Percentiles rank a stretch among this genome's conserved stretches.
These are phyloP conservation scores for Cydia pomonella DNA, from an alignment of 1,140 invertebrate species.

Conservation along the genomic window DNA sequence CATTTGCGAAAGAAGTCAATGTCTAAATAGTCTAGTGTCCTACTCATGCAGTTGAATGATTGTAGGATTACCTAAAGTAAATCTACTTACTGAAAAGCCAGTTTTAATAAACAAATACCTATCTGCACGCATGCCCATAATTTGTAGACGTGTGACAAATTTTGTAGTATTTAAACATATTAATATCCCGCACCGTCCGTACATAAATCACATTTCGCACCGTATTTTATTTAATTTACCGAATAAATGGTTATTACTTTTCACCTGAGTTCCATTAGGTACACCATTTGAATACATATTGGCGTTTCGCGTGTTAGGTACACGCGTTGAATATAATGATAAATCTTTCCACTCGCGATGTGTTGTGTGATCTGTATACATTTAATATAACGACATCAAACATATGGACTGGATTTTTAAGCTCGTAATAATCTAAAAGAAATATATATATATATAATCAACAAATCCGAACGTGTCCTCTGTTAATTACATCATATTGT, in stretches of 20 bases:
- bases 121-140: no score
- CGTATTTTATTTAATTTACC: slow-evolving; percentile 11
- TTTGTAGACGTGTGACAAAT: no score
- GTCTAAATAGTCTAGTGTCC: no score
- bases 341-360: not conserved
- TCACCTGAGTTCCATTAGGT: not conserved
- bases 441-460: no score
- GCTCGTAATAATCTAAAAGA: not conserved
- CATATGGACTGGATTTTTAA: not conserved
- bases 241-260: not conserved
- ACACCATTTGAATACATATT: not conserved
- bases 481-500: no score
- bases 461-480: no score
- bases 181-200: not conserved
- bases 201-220: not conserved
- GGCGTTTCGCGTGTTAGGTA: not conserved
- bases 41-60: no score
- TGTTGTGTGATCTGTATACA: slow-evolving; percentile 4
- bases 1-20: no score
- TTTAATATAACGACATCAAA: not conserved
- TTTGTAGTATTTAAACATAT: not conserved
- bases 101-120: no score
- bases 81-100: no score
- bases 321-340: not conserved
- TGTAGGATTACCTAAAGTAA: no score